These are phyloP conservation scores for Podarcis cretensis DNA, from an alignment of 2,113 vertebrate genomes.

Conservation along the genomic window DNA sequence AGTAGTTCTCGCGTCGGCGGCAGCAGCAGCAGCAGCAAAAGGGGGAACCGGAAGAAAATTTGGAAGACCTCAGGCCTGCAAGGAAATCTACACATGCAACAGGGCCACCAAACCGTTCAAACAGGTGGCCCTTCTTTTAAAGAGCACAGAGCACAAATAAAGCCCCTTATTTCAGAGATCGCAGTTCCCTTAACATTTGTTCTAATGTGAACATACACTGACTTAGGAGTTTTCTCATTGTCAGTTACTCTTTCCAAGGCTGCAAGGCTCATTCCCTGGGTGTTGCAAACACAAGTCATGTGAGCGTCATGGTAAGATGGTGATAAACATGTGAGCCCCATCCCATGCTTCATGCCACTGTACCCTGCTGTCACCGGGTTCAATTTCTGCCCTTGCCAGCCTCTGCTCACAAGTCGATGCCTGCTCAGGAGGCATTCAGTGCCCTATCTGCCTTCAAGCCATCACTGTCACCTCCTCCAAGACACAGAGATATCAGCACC, in stretches of 20 bases:
- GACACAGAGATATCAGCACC: too few relatives aligned
- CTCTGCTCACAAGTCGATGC: too few relatives aligned
- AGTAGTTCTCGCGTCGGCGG: not conserved
- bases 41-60: not conserved
- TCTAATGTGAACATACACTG: too few relatives aligned
- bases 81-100: not conserved
- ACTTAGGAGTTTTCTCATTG: not conserved
- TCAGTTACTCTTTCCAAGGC: not conserved
- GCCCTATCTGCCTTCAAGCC: too few relatives aligned
- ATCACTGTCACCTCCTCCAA: too few relatives aligned
- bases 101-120: not conserved
- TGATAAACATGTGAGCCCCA: not conserved
- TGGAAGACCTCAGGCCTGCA: not conserved
- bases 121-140: not conserved
- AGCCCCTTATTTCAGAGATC: not conserved
- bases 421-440: too few relatives aligned
- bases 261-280: not conserved
- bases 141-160: not conserved
- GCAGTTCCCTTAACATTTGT: not conserved
- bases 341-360: too few relatives aligned
- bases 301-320: not conserved
- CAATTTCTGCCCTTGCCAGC: not conserved
- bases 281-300: not conserved
- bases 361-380: not conserved
- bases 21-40: slow-evolving; percentile 35